A percentile compares a stretch with the other conserved stretches of the same genome.
Evolutionary conservation across 2,113 vertebrate genomes (phyloP).

Genomic region (Leiothrix lutea): DNA sequence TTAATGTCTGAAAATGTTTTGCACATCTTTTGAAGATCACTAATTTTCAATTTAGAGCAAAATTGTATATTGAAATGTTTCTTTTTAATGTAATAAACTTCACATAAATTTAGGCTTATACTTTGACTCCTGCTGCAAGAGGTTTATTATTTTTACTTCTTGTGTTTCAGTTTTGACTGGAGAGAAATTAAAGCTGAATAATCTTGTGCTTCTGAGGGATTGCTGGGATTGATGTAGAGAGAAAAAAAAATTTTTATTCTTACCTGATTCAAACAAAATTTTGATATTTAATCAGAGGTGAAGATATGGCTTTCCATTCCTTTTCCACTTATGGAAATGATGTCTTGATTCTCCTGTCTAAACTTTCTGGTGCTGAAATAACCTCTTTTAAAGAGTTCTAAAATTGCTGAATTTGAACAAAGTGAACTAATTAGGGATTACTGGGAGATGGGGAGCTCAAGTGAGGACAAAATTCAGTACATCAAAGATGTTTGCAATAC

Average conservation of each 20-base stretch:
- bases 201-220: not conserved
- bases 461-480: not conserved
- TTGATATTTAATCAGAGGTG: not conserved
- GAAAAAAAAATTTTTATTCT: not conserved
- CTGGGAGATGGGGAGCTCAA: not conserved
- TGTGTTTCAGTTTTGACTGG: not conserved
- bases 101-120: not conserved
- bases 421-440: not conserved
- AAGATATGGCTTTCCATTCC: not conserved
- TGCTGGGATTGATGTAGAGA: not conserved
- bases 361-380: not conserved
- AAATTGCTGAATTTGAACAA: not conserved
- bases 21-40: not conserved
- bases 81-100: not conserved
- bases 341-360: not conserved
- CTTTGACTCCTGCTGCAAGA: not conserved
- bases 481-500: not conserved
- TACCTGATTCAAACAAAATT: not conserved
- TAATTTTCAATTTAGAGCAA: not conserved
- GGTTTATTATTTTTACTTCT: not conserved
- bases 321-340: not conserved
- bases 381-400: not conserved
- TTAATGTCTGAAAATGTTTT: not conserved
- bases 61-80: not conserved
- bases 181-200: not conserved